These are phyloP conservation scores for Folsomia candida DNA, from an alignment of 2,888 invertebrate species.

Conservation along the genomic window DNA sequence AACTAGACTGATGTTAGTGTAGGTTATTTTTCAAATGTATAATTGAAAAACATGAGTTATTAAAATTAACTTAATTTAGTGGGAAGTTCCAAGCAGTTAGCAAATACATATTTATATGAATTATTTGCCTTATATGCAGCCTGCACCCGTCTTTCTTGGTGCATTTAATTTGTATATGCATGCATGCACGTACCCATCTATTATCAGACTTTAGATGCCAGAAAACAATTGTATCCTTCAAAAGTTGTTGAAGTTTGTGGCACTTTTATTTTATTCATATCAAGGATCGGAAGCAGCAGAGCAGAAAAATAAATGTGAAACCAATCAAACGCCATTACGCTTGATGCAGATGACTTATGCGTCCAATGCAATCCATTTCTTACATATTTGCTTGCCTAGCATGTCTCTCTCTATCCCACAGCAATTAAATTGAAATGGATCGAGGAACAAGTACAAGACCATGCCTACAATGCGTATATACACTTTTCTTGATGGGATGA, in stretches of 20 bases:
- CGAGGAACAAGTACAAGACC: conserved; percentile 15
- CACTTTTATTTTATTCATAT: conserved; percentile 1
- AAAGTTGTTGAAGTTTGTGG: background rate
- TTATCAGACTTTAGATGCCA: too few species aligned
- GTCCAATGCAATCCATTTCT: background rate
- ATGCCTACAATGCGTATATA: too few species aligned
- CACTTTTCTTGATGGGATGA: conserved; percentile 11
- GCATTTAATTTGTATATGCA: too few species aligned
- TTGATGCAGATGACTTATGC: background rate
- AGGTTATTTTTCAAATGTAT: too few species aligned
- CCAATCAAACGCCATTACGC: conserved; percentile 22
- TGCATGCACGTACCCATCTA: too few species aligned
- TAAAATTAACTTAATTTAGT: too few species aligned
- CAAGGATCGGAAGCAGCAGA: conserved; percentile 30
- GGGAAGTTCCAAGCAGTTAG: too few species aligned
- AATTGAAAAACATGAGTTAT: too few species aligned
- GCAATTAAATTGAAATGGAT: conserved; percentile 8
- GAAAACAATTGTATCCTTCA: background rate
- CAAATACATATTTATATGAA: too few species aligned
- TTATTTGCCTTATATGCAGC: too few species aligned
- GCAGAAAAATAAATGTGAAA: conserved; percentile 37
- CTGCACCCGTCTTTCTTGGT: too few species aligned
- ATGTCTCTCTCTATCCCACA: conserved; percentile 2
- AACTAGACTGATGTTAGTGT: too few species aligned
- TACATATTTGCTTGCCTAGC: background rate